Base-by-base conservation (phyloP, 2,113 vertebrate genomes). In the Erinaceus europaeus region DNA sequence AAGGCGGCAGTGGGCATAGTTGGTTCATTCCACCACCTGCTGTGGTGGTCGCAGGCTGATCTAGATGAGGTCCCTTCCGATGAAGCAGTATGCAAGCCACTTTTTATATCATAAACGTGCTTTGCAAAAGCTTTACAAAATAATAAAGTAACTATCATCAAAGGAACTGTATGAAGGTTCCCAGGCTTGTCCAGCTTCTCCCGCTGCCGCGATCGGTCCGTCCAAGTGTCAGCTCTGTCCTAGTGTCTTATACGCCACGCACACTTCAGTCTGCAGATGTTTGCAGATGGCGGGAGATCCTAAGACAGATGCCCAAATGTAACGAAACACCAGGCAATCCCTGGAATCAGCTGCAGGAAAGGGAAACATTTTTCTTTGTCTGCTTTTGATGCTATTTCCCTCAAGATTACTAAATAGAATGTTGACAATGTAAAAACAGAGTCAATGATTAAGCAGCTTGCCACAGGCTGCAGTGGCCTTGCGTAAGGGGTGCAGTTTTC, bases 41-140 rank as follows among this genome's bases (percentile, higher is more conserved):
- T 97, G 97, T 97, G 95, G 96, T 96, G 97, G 97, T 97, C 97
- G 96, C 97, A 97, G 97, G 97, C 98, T 98, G 97, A 98, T 97
- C 96, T 97, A 97, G 97, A 98, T 97, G 96, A 98, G 97, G 96
- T 97, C 94, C 76, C 78, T 96, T 97, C 96, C 75, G 90, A 95
- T 92, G 95, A 97, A 97, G 96, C 94, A 95, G 96, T 94, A 96
- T 95, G 96, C 93, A 93, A 94, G 91, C 91, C 93, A 96, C 96
- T 97, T 97, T 97, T 96, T 96, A 96, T 97, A 97, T 95, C 97
- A 97, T 96, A 96, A 97, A 97, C 97, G 96, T 36, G 32, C 93
- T 95, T 97, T 96, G 91, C 64, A 71, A 91, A 95, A 94, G 93
- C 94, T 96, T 95, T 96, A 95, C 94, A 94, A 96, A 97, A 96